These are phyloP conservation scores for Decapterus maruadsi DNA, from an alignment of 2,797 vertebrate species.

Conservation along the genomic window DNA sequence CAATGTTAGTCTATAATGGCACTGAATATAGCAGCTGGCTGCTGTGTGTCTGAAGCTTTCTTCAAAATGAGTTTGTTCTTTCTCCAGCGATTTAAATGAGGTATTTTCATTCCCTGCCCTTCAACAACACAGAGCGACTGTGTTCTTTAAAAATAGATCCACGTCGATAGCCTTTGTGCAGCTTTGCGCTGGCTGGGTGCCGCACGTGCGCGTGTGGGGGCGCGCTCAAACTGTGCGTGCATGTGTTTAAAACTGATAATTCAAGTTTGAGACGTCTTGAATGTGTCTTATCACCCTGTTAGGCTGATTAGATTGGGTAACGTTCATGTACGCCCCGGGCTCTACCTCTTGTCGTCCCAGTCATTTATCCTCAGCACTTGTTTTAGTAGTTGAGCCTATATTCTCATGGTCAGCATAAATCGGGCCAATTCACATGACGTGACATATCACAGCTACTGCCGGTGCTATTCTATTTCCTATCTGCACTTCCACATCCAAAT, in stretches of 20 bases:
- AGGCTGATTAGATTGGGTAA: slow-evolving; percentile 51
- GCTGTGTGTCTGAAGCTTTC: slow-evolving; percentile 32
- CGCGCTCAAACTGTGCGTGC: neutral
- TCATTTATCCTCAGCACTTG: slow-evolving; percentile 43
- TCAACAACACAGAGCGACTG: slow-evolving; percentile 26
- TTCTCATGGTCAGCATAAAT: slow-evolving; percentile 54
- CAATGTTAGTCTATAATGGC: slow-evolving; percentile 51
- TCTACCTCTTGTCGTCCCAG: slow-evolving; percentile 35
- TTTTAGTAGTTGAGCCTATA: slow-evolving; percentile 16
- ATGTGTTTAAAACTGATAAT: slow-evolving; percentile 48
- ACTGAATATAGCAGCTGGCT: slow-evolving; percentile 35
- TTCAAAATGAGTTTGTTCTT: slow-evolving; percentile 48
- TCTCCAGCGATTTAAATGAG: slow-evolving; percentile 45
- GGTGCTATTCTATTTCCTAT: slow-evolving; percentile 13
- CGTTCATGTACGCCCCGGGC: slow-evolving; percentile 37
- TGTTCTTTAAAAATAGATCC: slow-evolving; percentile 40
- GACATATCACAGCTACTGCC: neutral
- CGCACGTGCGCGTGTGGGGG: neutral
- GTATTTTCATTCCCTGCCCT: slow-evolving; percentile 47
- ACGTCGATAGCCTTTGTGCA: slow-evolving; percentile 22
- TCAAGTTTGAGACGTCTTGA: slow-evolving; percentile 24
- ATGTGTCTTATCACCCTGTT: slow-evolving; percentile 54
- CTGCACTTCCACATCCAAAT: slow-evolving; percentile 7
- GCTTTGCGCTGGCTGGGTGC: slow-evolving; percentile 9
- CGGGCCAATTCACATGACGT: slow-evolving; percentile 24